Percentiles rank a stretch among this genome's conserved stretches.
phyloP scores from a whole-genome alignment of 2,888 invertebrate species.

The Drosophila borealis region DNA sequence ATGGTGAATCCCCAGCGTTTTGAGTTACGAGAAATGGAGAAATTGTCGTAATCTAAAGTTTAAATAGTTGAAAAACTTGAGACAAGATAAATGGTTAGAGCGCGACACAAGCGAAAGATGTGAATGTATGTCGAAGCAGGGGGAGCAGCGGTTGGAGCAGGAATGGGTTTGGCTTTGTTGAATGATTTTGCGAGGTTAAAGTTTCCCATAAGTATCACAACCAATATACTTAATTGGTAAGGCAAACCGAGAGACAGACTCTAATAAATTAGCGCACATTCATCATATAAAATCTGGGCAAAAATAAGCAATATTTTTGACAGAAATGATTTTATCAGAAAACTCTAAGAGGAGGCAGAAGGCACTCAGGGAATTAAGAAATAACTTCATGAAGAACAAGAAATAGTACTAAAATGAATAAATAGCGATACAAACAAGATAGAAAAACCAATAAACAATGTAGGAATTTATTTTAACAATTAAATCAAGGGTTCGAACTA shows the following conservation, averaged over 20 bases:
- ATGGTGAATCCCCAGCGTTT: slow-evolving; percentile 67
- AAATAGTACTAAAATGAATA: too few relatives aligned
- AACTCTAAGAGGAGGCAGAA: too few relatives aligned
- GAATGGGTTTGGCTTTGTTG: slow-evolving; percentile 23
- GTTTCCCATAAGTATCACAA: slow-evolving; percentile 52
- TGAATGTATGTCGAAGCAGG: background rate
- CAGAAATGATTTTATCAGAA: background rate
- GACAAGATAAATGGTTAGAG: slow-evolving; percentile 62
- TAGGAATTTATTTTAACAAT: too few relatives aligned
- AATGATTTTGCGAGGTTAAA: slow-evolving; percentile 53
- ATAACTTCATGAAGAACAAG: too few relatives aligned
- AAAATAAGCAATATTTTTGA: background rate
- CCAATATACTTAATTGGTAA: slow-evolving; percentile 52
- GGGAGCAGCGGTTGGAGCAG: background rate
- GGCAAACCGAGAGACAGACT: slow-evolving; percentile 1
- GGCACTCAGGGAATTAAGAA: too few relatives aligned
- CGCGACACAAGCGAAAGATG: slow-evolving; percentile 27
- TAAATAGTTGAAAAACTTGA: slow-evolving; percentile 65
- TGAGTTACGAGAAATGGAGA: slow-evolving; percentile 67
- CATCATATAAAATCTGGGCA: slow-evolving; percentile 13
- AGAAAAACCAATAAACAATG: too few relatives aligned
- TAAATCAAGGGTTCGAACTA: too few relatives aligned
- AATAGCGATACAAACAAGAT: too few relatives aligned
- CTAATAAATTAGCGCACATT: slow-evolving; percentile 32
- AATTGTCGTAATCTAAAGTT: slow-evolving; percentile 79